Base-by-base conservation (phyloP, 2,888 invertebrate species). In the Chalcis sispes region DNA sequence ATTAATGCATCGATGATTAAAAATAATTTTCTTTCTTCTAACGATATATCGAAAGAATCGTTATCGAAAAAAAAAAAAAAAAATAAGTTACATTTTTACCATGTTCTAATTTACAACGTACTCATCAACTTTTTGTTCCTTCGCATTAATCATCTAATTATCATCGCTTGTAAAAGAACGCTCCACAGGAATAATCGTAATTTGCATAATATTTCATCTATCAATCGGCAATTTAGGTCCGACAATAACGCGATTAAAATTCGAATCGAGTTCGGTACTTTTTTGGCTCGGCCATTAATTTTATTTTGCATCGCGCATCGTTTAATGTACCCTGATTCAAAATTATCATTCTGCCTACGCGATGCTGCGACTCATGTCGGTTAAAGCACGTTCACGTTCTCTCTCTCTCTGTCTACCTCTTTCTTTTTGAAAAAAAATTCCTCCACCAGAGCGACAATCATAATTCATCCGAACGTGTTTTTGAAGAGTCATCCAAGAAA, bases 341-440 rank as follows among this genome's bases (percentile, higher is more conserved):
- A 72, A 72, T 72, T 72, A 66, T 72, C 65, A 72, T 72, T 72
- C 72, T 36, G 36, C 58, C 65, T 66, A 59, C 65, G 58, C 52
- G n/a, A 7, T 27, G 40, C 66, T 42, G 29, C 18, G 18, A 67
- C 67, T 61, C 67, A 46, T 61, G 10, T 56, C n/a, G 13, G 42
- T 74, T 65, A 46, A 29, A 61, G 67, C 61, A 67, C 73, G 73
- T 74, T 42, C 61, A 67, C 73, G 73, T 74, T 42, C 52, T 46
- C 40, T n/a, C 20, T 2, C 2, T 20, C 20, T 42, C 36, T 36
- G 36, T 36, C 5, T 36, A 10, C 10, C 36, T n/a, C 36, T 36
- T 32, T 20, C 52, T 8, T 7, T 18, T 13, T 27, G 36, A 48
- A 59, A 73, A 67, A 74, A 75, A 69, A 75, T 75, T 69, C 75